phyloP scores from a whole-genome alignment of 2,113 vertebrate species.

The Grammomys surdaster region DNA sequence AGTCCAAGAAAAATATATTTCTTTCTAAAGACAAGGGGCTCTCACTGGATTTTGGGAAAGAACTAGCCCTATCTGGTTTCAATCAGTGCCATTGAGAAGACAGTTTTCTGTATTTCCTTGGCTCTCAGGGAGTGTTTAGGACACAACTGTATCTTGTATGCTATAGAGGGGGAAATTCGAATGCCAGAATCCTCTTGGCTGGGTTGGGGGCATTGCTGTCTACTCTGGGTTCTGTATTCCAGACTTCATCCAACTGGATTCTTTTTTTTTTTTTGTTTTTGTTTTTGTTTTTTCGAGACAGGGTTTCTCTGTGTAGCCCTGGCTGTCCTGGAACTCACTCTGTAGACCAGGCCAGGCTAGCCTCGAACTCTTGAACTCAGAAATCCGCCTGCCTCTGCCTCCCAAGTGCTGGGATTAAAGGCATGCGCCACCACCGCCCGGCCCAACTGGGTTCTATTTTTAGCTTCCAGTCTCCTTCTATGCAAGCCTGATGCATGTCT shows the following conservation, averaged over 20 bases:
- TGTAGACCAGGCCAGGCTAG: too few species aligned
- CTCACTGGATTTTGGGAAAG: conserved; percentile 84
- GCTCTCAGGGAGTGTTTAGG: conserved; percentile 71
- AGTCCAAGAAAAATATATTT: conserved; percentile 76
- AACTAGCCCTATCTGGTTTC: conserved; percentile 80
- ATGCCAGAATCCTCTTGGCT: conserved; percentile 37
- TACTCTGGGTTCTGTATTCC: conserved; percentile 61
- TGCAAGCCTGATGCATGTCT: conserved; percentile 25
- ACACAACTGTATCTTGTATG: conserved; percentile 48
- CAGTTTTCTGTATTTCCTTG: conserved; percentile 70
- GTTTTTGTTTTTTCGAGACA: too few species aligned
- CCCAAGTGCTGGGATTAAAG: too few species aligned
- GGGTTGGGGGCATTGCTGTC: not conserved
- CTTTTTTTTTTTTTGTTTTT: too few species aligned
- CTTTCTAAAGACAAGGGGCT: conserved; percentile 61
- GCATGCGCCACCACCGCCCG: too few species aligned
- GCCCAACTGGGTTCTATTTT: not conserved
- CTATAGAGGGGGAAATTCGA: conserved; percentile 3
- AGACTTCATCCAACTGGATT: conserved; percentile 19
- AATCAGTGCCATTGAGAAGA: conserved; percentile 79
- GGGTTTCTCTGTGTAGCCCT: too few species aligned
- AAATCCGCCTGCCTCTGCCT: too few species aligned
- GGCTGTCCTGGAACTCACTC: too few species aligned
- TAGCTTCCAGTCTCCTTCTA: conserved; percentile 60
- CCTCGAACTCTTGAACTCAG: too few species aligned